Evolutionary conservation across 2,113 vertebrate species (phyloP), one percentile per base, ranked within the genome.

Genomic region (Hipposideros armiger): DNA sequence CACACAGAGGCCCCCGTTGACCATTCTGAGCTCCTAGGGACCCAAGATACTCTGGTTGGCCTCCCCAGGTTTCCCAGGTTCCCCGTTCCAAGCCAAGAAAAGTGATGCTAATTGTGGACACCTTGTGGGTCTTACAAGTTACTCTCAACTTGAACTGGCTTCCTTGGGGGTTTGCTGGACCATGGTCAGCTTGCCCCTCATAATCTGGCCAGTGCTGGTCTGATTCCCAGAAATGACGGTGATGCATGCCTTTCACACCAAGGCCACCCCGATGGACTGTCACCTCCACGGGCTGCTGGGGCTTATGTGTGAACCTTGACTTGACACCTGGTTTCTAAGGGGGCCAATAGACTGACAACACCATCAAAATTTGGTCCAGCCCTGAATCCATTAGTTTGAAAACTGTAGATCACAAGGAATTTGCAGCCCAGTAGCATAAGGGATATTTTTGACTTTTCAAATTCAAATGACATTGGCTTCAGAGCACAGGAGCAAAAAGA

Each of bases 361-460:
- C 54, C 40, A 36, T 56, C 40, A 81, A 67, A 80, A 47, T 45
- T 13, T 64, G 78, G 20, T 45, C 19, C 3, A 2, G 36, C n/a
- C 42, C 36, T 13, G 19, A 58, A 5, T 32, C 50, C 47, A 50
- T 40, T 72, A 54, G 26, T 80, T 89, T 83, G 66, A 87, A 97
- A 87, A 66, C 5, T 82, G 14, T 42, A 62, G 32, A 54, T 78
- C 40, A 36, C 20, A 76, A 76, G 54, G 10, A 72, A 81, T 89
- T 62, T 82, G 47, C 16, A 60, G 32, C 42, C 77, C 69, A 60
- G 22, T 40, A 26, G 66, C 74, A 86, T 0, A 13, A 67, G 40
- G 50, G 28, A 73, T 54, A 16, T 19, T 85, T 64, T 24, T 60
- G 14, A 54, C 42, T 93, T 96, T 36, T 82, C 88, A 95, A 70